Evolutionary conservation across 2,888 invertebrate genomes (phyloP).

Genomic region (Microchrysa polita): DNA sequence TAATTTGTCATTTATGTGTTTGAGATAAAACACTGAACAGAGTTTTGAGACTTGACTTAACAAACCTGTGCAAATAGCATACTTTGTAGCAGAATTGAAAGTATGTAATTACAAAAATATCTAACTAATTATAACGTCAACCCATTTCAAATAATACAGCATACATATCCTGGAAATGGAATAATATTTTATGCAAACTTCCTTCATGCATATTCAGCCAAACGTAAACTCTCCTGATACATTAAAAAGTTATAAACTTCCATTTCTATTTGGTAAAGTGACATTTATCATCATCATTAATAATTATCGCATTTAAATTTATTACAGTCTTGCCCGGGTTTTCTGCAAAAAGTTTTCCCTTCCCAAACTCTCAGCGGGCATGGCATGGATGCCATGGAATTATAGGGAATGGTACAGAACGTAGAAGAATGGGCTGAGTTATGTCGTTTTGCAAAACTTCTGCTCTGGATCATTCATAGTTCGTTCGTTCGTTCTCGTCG

Average conservation of each 20-base stretch:
- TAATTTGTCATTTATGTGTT: no score
- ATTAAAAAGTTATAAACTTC: conserved; percentile 37
- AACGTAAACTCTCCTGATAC: conserved; percentile 26
- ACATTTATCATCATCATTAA: conserved; percentile 40
- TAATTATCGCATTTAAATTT: conserved; percentile 43
- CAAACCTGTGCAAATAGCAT: no score
- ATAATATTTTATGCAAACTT: conserved; percentile 19
- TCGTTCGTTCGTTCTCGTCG: no score
- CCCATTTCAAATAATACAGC: background rate
- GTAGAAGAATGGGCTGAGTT: background rate
- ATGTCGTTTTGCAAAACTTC: background rate
- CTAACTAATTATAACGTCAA: background rate
- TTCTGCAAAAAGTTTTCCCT: conserved; percentile 12
- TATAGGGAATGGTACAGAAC: no score
- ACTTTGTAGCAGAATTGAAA: background rate
- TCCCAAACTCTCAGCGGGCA: conserved; percentile 5
- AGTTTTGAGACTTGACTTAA: no score
- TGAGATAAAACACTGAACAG: no score
- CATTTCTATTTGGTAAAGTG: conserved; percentile 35
- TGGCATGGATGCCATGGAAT: background rate
- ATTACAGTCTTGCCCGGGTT: conserved; percentile 30
- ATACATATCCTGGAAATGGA: background rate
- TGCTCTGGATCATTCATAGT: background rate
- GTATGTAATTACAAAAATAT: background rate
- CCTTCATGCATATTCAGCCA: background rate